Evolutionary conservation across 2,113 vertebrate species (phyloP).

Genomic region (Passer domesticus): DNA sequence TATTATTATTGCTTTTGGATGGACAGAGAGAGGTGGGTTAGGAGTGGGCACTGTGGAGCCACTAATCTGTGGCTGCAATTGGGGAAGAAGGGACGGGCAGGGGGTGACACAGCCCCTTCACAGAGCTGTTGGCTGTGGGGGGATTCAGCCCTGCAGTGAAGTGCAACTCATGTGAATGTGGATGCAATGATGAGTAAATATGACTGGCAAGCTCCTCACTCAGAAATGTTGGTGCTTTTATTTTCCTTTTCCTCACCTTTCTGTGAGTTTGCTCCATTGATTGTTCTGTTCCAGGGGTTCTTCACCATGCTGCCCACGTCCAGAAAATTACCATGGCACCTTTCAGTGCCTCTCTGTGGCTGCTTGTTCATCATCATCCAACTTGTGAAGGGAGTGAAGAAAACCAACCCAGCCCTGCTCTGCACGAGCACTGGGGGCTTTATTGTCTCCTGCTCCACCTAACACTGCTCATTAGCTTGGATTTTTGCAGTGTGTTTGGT

Average conservation of each 20-base stretch:
- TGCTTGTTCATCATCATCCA: neutral
- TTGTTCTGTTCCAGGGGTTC: neutral
- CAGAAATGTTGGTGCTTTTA: neutral
- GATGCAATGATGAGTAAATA: neutral
- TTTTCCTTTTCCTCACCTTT: accelerated
- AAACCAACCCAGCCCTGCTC: neutral
- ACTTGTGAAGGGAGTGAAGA: neutral
- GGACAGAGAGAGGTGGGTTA: neutral
- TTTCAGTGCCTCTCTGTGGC: neutral
- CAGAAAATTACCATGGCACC: accelerated
- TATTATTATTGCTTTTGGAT: neutral
- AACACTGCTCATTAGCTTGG: neutral
- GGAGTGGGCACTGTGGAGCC: neutral
- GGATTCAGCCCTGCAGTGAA: neutral
- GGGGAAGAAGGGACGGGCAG: neutral
- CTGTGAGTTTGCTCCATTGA: neutral
- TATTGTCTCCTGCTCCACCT: neutral
- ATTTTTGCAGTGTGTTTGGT: neutral
- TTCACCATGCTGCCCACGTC: neutral
- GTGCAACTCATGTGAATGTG: neutral
- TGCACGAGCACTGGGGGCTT: neutral
- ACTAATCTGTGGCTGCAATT: neutral
- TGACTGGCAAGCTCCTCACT: neutral
- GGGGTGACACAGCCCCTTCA: neutral
- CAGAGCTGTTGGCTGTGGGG: neutral